A percentile compares a stretch with the other conserved stretches of the same genome.
phyloP scores from a whole-genome alignment of 64 coral and sea anemone genomes.

The Trachythela sp. region DNA sequence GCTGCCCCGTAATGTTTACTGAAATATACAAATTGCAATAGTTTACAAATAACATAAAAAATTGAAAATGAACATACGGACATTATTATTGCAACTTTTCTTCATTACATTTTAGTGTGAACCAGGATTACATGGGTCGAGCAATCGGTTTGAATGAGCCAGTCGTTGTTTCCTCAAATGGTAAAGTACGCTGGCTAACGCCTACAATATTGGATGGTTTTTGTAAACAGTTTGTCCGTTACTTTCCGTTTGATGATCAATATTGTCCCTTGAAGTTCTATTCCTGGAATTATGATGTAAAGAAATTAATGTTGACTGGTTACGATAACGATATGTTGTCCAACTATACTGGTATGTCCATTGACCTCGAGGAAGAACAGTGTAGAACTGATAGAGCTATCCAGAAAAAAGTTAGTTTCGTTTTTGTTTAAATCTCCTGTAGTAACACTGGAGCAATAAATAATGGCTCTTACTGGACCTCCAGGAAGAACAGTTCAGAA shows the following conservation, averaged over 20 bases:
- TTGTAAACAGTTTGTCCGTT: constrained; percentile 75
- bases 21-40: too few species aligned
- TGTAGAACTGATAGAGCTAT: neutral
- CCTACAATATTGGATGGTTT: constrained; percentile 77
- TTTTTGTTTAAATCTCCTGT: neutral
- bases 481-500: too few species aligned
- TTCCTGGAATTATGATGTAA: constrained; percentile 70
- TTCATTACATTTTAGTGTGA: constrained; percentile 48
- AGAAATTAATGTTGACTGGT: constrained; percentile 35
- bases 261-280: constrained; percentile 74
- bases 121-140: constrained; percentile 63
- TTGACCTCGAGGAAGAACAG: neutral
- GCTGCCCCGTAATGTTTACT: too few species aligned
- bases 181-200: constrained; percentile 76
- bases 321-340: constrained; percentile 44
- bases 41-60: too few species aligned
- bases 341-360: constrained; percentile 73
- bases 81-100: neutral
- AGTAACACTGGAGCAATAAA: neutral
- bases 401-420: too few species aligned
- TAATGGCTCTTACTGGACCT: too few species aligned
- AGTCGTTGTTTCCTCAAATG: constrained; percentile 59
- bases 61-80: too few species aligned
- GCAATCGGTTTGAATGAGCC: constrained; percentile 60
- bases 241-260: constrained; percentile 95